Percentiles rank a stretch among this genome's conserved stretches.
Conservation (phyloP, 1,140 invertebrate genomes). For the Brachionus asplanchnoidis region DNA sequence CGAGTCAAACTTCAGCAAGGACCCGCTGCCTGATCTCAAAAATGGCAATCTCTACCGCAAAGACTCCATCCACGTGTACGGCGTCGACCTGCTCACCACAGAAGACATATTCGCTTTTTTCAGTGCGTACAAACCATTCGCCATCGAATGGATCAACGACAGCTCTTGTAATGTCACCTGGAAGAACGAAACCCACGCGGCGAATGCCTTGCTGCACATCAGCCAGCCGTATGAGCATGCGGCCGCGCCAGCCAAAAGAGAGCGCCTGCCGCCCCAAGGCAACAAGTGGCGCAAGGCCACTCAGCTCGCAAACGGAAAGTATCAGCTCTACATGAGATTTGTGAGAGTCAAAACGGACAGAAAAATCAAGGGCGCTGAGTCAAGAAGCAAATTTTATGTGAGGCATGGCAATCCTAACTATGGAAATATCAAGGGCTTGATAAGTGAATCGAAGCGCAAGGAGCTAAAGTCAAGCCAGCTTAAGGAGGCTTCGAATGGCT, state of each 20-base stretch:
- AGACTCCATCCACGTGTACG: neutral
- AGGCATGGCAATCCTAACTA: constrained; percentile 42
- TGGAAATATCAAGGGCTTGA: constrained; percentile 24
- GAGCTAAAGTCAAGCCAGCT: neutral
- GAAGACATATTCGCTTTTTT: constrained; percentile 35
- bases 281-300: neutral
- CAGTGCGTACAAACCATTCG: neutral
- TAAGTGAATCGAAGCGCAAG: constrained; percentile 28
- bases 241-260: neutral
- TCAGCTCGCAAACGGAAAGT: neutral
- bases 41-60: neutral
- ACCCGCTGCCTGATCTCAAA: neutral
- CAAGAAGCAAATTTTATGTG: constrained; percentile 22
- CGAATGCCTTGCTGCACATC: neutral
- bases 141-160: constrained; percentile 40
- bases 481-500: neutral
- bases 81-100: constrained; percentile 25
- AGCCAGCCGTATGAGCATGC: neutral
- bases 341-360: neutral
- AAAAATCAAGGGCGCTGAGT: constrained; percentile 32
- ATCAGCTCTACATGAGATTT: neutral
- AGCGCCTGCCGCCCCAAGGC: neutral
- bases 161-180: constrained; percentile 20
- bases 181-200: neutral
- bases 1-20: neutral